These are phyloP conservation scores for Cyaniris semiargus DNA, from an alignment of 2,888 invertebrate species.

Conservation along the genomic window DNA sequence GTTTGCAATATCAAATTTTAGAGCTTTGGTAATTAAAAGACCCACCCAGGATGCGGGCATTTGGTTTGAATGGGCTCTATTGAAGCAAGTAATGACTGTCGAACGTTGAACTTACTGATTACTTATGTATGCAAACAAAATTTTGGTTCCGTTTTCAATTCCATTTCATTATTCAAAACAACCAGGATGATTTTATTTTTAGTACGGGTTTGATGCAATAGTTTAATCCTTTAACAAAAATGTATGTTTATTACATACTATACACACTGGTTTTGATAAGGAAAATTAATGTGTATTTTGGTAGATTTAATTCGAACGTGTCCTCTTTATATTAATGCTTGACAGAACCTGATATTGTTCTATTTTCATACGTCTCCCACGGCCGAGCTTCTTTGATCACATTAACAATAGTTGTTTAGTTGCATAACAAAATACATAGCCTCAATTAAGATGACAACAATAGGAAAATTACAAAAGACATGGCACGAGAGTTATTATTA, in stretches of 20 bases:
- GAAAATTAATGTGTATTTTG: not conserved
- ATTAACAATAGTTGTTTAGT: constrained; percentile 9
- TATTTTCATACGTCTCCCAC: constrained; percentile 2
- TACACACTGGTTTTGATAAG: too few species aligned
- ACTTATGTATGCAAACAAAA: constrained; percentile 28
- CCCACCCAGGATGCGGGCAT: constrained; percentile 58
- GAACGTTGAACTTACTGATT: constrained; percentile 50
- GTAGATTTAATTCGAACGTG: not conserved
- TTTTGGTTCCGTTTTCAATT: not conserved
- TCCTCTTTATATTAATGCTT: not conserved
- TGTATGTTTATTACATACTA: too few species aligned
- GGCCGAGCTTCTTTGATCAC: not conserved
- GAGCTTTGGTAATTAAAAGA: constrained; percentile 54
- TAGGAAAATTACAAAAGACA: not conserved
- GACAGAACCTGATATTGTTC: constrained; percentile 8
- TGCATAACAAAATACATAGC: not conserved
- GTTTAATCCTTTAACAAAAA: too few species aligned
- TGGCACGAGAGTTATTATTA: not conserved
- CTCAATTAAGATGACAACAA: not conserved
- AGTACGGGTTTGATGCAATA: too few species aligned
- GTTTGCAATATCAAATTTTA: constrained; percentile 38
- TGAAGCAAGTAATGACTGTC: constrained; percentile 49
- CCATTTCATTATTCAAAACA: not conserved
- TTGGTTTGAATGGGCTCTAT: constrained; percentile 58
- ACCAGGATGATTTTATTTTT: too few species aligned